phyloP scores from a whole-genome alignment of 1,140 invertebrate genomes.

The Achroia grisella region DNA sequence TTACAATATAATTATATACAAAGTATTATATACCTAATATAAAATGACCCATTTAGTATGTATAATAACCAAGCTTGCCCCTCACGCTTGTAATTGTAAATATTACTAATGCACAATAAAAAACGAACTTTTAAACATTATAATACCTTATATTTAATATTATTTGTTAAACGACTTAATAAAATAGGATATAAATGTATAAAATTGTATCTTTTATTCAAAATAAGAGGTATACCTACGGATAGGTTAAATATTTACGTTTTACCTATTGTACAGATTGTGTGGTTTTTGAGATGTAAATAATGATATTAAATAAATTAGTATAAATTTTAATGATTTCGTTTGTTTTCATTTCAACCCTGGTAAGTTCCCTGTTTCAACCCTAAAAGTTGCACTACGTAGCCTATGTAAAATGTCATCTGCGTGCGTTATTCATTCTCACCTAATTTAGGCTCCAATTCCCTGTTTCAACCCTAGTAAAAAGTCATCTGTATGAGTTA shows the following conservation, averaged over 20 bases:
- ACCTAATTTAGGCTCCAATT: too few species aligned
- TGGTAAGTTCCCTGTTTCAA: neutral
- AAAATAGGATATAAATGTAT: conserved; percentile 42
- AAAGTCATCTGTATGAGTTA: too few species aligned
- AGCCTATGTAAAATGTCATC: too few species aligned
- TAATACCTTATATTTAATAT: conserved; percentile 30
- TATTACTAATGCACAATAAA: conserved; percentile 56
- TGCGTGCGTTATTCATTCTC: too few species aligned
- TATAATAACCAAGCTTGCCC: conserved; percentile 45
- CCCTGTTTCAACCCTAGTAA: too few species aligned
- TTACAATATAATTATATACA: conserved; percentile 13
- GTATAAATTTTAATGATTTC: conserved; percentile 41
- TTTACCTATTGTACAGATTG: conserved; percentile 49
- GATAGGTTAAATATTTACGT: conserved; percentile 39
- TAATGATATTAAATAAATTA: conserved; percentile 61
- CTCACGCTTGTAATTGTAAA: conserved; percentile 65
- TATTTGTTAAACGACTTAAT: conserved; percentile 33
- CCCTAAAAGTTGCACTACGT: too few species aligned
- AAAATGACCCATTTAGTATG: conserved; percentile 1
- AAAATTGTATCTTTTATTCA: conserved; percentile 57
- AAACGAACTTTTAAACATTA: conserved; percentile 26
- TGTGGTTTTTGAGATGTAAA: conserved; percentile 60
- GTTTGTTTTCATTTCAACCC: too few species aligned
- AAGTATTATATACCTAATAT: neutral
- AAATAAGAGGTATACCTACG: conserved; percentile 49